Conservation (phyloP, 2,888 invertebrate genomes). For the Sabatieria punctata region DNA sequence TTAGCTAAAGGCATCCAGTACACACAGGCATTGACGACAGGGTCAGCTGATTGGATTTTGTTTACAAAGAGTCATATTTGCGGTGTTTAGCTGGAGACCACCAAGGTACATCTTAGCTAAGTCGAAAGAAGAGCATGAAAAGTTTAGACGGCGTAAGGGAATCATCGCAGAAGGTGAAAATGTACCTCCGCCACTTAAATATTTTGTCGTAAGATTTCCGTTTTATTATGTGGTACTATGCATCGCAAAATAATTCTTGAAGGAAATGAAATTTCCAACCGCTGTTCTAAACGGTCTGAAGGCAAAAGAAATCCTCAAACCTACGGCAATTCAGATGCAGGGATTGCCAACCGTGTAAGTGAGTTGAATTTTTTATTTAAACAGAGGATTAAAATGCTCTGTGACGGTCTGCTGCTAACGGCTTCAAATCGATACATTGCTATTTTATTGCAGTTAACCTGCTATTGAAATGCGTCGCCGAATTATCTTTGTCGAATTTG, state of each 20-base stretch:
- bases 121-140: slow-evolving; percentile 53
- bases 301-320: slow-evolving; percentile 66
- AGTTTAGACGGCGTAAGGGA: slow-evolving; percentile 56
- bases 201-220: slow-evolving; percentile 35
- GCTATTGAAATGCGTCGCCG: too few relatives aligned
- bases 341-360: slow-evolving; percentile 77
- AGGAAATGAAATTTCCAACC: slow-evolving; percentile 90
- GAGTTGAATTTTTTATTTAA: too few relatives aligned
- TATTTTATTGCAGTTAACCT: too few relatives aligned
- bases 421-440: too few relatives aligned
- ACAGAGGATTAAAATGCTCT: too few relatives aligned
- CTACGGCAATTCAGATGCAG: slow-evolving; percentile 94
- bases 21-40: slow-evolving; percentile 81
- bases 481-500: neutral
- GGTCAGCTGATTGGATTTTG: slow-evolving; percentile 34
- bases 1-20: slow-evolving; percentile 96
- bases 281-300: slow-evolving; percentile 64
- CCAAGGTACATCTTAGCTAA: slow-evolving; percentile 57
- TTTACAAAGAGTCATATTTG: neutral
- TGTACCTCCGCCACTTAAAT: slow-evolving; percentile 70
- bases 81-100: slow-evolving; percentile 53
- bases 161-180: slow-evolving; percentile 87
- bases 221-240: neutral
- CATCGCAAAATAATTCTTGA: slow-evolving; percentile 39
- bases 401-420: too few relatives aligned